Percentiles rank a stretch among this genome's conserved stretches.
phyloP scores from a whole-genome alignment of 2,113 vertebrate species.

The Corythoichthys intestinalis region DNA sequence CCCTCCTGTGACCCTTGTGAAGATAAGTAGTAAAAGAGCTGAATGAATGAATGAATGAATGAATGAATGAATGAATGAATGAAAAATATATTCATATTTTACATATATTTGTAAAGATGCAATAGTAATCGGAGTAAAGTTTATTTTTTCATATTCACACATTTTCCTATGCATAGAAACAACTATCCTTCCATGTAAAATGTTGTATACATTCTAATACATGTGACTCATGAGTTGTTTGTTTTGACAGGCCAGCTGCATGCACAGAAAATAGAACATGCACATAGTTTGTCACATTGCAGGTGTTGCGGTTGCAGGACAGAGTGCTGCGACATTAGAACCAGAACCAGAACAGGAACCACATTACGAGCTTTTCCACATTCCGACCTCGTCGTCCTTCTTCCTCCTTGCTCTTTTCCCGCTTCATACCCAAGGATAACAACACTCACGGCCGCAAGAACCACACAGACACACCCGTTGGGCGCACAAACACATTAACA shows the following conservation, averaged over 20 bases:
- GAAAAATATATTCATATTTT: too few relatives aligned
- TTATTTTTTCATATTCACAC: background rate
- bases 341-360: slow-evolving; percentile 7
- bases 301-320: slow-evolving; percentile 39
- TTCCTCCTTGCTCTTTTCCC: background rate
- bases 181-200: background rate
- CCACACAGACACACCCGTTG: slow-evolving; percentile 43
- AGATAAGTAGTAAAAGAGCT: too few relatives aligned
- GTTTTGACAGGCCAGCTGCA: slow-evolving; percentile 2
- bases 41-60: too few relatives aligned
- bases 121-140: background rate
- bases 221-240: slow-evolving; percentile 4
- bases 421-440: slow-evolving; percentile 6
- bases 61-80: too few relatives aligned
- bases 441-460: slow-evolving; percentile 34
- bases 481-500: slow-evolving; percentile 28
- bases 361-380: slow-evolving; percentile 32
- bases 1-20: too few relatives aligned
- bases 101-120: too few relatives aligned
- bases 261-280: slow-evolving; percentile 9
- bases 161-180: background rate
- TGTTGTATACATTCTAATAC: background rate
- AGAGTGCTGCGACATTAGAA: slow-evolving; percentile 45
- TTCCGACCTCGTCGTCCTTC: slow-evolving; percentile 28
- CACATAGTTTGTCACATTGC: slow-evolving; percentile 20